phyloP scores from a whole-genome alignment of 1,140 invertebrate species.

The Proctacanthus coquilletti region DNA sequence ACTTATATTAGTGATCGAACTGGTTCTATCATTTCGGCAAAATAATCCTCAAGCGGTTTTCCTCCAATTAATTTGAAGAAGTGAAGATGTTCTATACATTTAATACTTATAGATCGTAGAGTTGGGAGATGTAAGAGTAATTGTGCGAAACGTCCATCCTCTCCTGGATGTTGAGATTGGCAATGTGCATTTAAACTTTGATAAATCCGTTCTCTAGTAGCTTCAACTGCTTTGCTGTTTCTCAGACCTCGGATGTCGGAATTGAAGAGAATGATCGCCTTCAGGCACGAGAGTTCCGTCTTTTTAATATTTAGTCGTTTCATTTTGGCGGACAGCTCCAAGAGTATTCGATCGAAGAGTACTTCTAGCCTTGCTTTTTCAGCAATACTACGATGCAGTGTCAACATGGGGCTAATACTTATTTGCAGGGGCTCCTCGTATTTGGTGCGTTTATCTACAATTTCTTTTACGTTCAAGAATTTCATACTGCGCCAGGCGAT shows the following conservation, averaged over 20 bases:
- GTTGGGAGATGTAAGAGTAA: conserved; percentile 83
- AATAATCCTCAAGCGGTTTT: conserved; percentile 30
- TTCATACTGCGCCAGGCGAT: conserved; percentile 87
- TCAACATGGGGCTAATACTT: conserved; percentile 33
- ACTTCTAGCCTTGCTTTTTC: conserved; percentile 72
- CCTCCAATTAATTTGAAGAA: conserved; percentile 85
- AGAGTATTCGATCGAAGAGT: conserved; percentile 86
- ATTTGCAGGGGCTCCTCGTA: conserved; percentile 24
- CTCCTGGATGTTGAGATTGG: conserved; percentile 67
- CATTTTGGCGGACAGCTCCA: conserved; percentile 92
- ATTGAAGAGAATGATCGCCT: conserved; percentile 92
- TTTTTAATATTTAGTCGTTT: conserved; percentile 92
- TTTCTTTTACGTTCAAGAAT: conserved; percentile 30
- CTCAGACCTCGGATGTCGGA: conserved; percentile 77
- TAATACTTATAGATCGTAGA: conserved; percentile 86
- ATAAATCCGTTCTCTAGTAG: conserved; percentile 72
- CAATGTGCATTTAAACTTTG: conserved; percentile 89
- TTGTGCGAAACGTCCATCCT: conserved; percentile 89
- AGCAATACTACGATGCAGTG: conserved; percentile 71
- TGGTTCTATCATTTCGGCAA: too few relatives aligned
- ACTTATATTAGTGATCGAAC: too few relatives aligned
- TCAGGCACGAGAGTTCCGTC: conserved; percentile 85
- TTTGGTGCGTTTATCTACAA: conserved; percentile 22
- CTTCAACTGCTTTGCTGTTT: conserved; percentile 65
- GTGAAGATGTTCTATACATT: conserved; percentile 90